Evolutionary conservation across 2,113 vertebrate genomes (phyloP), one percentile per base, ranked within the genome.

Genomic region (Camelus dromedarius): DNA sequence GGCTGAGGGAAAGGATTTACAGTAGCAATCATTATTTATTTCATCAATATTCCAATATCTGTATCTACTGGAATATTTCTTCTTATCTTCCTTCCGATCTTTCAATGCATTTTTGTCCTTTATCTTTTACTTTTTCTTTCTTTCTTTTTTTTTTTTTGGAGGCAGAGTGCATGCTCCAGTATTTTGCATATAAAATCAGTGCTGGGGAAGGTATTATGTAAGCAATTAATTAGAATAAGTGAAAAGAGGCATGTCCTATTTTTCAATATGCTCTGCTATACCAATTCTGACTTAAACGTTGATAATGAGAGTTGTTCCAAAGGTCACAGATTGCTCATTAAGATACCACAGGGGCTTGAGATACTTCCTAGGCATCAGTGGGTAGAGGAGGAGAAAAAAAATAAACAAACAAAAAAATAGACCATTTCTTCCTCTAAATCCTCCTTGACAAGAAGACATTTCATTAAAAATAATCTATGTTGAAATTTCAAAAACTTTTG

Each of bases 401-500:
- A 58, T 24, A 92, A 95, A 60, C 3, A 79, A 77, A 72, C 1
- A 66, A 67, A 95, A 62, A 54, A 58, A 58, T 8, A 4, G 86
- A 54, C 4, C 2, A 32, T 77, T 67, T 90, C 10, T 97, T 66
- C 6, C 26, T 91, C 26, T n/a, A 93, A 35, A 26, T 42, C 35
- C 28, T 82, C 24, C 20, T 91, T 80, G 42, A 75, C 20, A 91
- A 83, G 60, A 82, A 70, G 38, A 30, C 6, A 89, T 32, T 52
- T 96, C 66, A 52, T 90, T 91, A 72, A 94, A 96, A 95, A 46
- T 72, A 35, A 88, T 56, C 30, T 58, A 28, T 52, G 35, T 35
- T 66, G 26, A 91, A 94, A 96, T 75, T 91, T 92, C n/a, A 67
- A 93, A 97, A 95, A 67, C 16, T 96, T 89, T 38, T 72, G 46